Evolutionary conservation across 2,888 invertebrate species (phyloP), one percentile per base, ranked within the genome.

Genomic region (Ormyrus pomaceus): DNA sequence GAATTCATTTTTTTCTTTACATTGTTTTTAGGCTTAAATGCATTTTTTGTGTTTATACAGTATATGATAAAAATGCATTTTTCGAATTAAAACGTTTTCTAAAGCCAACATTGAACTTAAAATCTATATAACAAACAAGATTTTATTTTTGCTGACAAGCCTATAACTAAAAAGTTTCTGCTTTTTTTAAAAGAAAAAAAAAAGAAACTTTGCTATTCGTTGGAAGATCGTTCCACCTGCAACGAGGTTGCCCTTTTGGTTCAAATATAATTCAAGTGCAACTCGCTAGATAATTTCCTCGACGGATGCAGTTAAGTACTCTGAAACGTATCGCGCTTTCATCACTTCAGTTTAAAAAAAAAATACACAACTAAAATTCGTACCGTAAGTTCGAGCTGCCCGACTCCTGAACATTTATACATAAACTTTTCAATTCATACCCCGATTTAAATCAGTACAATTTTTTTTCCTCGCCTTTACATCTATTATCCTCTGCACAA

Each of bases 401-500:
- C 19, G 76, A 51, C 61, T 72, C 56, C 50, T 51, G 55, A 34
- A 34, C 68, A 80, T 62, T n/a, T n/a, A 72, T 50, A 77, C 66
- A 76, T 68, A 70, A 7, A 58, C 13, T 46, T 74, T 74, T 74
- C 56, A 53, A 79, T 75, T 74, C 64, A 45, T 75, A 55, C 13
- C 65, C 75, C 69, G 56, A 65, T 51, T 80, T 55, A 11, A 46
- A 55, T 53, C 45, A 76, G 62, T 61, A 65, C 19, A 53, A 58
- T 72, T 76, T 34, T 34, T 76, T 65, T 59, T 80, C 74, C 74
- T 79, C 79, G 79, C 65, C 77, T 82, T 79, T 79, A 79, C 77
- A 79, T 79, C 70, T 73, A 77, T 79, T 79, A 79, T 82, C 73
- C 66, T 82, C 75, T 65, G 65, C 76, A 77, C 76, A 79, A 79